Evolutionary conservation across 2,888 invertebrate species (phyloP).

Genomic region (Aelia acuminata): DNA sequence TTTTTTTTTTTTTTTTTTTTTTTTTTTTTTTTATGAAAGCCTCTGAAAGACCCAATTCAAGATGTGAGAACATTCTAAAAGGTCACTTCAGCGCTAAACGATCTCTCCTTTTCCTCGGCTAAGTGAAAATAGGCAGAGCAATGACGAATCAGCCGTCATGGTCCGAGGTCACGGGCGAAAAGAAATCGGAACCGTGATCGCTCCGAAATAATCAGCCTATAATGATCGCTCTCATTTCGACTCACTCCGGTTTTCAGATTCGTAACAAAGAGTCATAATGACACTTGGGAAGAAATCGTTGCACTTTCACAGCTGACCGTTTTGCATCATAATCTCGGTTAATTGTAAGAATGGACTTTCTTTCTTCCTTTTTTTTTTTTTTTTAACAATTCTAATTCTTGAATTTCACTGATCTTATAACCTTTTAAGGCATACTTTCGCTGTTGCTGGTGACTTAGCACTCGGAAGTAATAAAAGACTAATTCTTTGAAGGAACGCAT

Average conservation of each 20-base stretch:
- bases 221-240: background rate
- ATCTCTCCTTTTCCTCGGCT: background rate
- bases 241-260: no score
- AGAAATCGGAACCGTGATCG: slow-evolving; percentile 14
- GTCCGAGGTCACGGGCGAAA: slow-evolving; percentile 6
- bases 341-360: background rate
- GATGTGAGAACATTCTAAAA: no score
- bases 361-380: no score
- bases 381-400: no score
- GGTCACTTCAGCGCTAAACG: background rate
- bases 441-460: no score
- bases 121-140: background rate
- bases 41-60: no score
- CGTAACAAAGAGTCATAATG: background rate
- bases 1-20: no score
- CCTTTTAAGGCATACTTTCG: no score
- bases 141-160: background rate
- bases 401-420: no score
- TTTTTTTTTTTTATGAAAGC: no score
- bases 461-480: no score
- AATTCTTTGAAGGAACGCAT: no score
- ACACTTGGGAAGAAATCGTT: background rate
- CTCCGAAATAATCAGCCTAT: background rate
- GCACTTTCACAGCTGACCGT: background rate
- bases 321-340: background rate